phyloP scores from a whole-genome alignment of 37 sponge, comb jelly and placozoan species.

The Diacarnus erythraeanus region DNA sequence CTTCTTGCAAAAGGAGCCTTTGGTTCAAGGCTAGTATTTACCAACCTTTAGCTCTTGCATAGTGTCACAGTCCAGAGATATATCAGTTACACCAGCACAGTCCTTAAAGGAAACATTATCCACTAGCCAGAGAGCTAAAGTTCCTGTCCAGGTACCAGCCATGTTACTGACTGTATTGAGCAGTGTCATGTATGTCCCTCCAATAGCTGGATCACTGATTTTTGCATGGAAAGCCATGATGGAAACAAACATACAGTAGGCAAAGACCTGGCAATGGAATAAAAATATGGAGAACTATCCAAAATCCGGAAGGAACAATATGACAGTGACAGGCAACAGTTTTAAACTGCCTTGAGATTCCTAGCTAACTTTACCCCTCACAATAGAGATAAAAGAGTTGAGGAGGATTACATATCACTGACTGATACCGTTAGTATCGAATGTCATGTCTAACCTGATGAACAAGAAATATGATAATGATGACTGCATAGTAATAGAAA shows the following conservation, averaged over 20 bases:
- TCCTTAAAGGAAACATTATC: slow-evolving; percentile 72
- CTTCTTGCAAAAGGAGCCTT: no score
- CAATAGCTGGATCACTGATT: slow-evolving; percentile 92
- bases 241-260: slow-evolving; percentile 91
- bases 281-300: not conserved
- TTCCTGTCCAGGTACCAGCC: slow-evolving; percentile 77
- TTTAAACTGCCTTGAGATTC: no score
- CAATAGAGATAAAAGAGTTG: no score
- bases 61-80: slow-evolving; percentile 66
- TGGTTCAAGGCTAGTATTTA: no score
- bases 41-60: slow-evolving; percentile 57
- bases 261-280: slow-evolving; percentile 47
- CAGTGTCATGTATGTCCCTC: slow-evolving; percentile 99
- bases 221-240: slow-evolving; percentile 87
- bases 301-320: no score
- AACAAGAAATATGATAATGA: slow-evolving; percentile 51
- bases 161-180: slow-evolving; percentile 94
- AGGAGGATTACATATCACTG: no score
- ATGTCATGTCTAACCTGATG: no score
- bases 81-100: slow-evolving; percentile 65
- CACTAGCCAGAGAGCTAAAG: slow-evolving; percentile 86
- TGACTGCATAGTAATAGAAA: slow-evolving; percentile 62
- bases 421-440: no score
- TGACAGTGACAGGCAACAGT: no score
- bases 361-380: no score